Base-by-base conservation (phyloP, 2,113 vertebrate species). In the Reinhardtius hippoglossoides region DNA sequence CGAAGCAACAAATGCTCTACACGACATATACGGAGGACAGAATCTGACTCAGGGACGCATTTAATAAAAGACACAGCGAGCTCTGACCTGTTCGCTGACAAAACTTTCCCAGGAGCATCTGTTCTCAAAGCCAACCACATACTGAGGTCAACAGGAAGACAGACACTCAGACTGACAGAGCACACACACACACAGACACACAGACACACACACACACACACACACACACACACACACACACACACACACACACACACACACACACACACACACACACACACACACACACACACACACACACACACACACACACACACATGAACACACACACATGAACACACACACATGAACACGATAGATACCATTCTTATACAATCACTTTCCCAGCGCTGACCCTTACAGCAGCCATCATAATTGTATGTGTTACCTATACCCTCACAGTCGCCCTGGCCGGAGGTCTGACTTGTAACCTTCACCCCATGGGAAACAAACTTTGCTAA, bases 21-120 rank as follows among this genome's bases (percentile, higher is more conserved):
- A 66, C 74, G 75, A 86, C 81, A 57, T 71, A 57, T 71, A 78
- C 52, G 83, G 70, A 88, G 83, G 82, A 76, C 80, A 84, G 23
- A 79, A 74, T 55, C 85, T 73, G 59, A 84, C 75, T 78, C 42
- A 85, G 73, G 79, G 68, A 85, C 71, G 21, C 64, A 74, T 46
- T 86, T 74, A 74, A 85, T 83, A 86, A 90, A 85, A 89, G 82
- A 78, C 80, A 68, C 23, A 56, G 67, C 57, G 67, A 86, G 75
- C n/a, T 40, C 66, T 82, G 91, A 89, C 83, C 80, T 87, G 81
- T 23, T 66, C 57, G n/a, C 3, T 9, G 7, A 54, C 50, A 54
- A 54, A 54, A 54, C 18, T 54, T 54, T 21, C 50, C 50, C 50
- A n/a, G 50, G 50, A 54, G 82, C 87, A 89, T 89, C 88, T 92